A percentile compares a stretch with the other conserved stretches of the same genome.
Evolutionary conservation across 2,113 vertebrate species (phyloP).

Genomic region (Lagenorhynchus albirostris): DNA sequence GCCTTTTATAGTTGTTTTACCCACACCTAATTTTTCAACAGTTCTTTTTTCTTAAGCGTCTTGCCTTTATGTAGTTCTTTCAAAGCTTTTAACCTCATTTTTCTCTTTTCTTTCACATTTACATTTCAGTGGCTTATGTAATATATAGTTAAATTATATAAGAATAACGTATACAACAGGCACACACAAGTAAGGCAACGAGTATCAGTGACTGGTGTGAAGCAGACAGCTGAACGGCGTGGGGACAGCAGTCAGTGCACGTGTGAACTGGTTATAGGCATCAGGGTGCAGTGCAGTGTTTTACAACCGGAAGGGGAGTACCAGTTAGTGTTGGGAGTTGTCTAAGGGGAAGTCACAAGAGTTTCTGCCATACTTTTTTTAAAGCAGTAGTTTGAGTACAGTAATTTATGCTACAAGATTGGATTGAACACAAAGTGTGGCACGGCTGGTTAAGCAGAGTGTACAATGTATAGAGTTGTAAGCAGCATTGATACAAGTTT

Average conservation of each 20-base stretch:
- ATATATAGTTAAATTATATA: background rate
- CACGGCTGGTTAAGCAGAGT: background rate
- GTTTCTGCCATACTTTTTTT: background rate
- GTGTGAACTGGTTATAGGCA: accelerated
- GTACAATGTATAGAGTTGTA: background rate
- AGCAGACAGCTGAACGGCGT: accelerated
- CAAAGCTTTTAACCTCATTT: slow-evolving; percentile 19
- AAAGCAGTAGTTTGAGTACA: background rate
- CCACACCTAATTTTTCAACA: slow-evolving; percentile 14
- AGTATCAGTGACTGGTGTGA: background rate
- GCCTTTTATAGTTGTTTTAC: slow-evolving; percentile 22
- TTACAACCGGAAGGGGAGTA: background rate
- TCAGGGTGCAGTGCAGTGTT: no score
- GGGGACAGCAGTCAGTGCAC: accelerated
- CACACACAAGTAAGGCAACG: background rate
- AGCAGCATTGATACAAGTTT: background rate
- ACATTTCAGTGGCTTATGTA: slow-evolving; percentile 23
- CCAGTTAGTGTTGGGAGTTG: background rate
- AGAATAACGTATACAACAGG: background rate
- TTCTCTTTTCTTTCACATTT: background rate
- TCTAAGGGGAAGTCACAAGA: background rate
- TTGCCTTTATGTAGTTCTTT: slow-evolving; percentile 28
- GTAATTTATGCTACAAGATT: background rate
- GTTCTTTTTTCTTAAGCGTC: background rate
- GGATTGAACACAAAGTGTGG: background rate